Evolutionary conservation across 2,888 invertebrate genomes (phyloP).

Genomic region (Dilophus febrilis): DNA sequence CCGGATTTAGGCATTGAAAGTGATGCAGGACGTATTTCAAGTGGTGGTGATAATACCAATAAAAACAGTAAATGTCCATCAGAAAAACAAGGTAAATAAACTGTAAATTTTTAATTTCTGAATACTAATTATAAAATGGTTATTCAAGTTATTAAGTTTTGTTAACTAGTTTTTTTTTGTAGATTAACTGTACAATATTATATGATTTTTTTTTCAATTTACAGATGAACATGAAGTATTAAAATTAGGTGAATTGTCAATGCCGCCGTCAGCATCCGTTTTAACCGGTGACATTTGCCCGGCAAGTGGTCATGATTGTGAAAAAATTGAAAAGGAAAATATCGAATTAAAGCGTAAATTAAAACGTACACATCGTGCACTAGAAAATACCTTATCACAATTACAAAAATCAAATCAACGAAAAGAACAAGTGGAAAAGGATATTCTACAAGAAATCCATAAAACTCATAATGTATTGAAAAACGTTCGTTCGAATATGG

Average conservation of each 20-base stretch:
- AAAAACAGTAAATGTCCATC: too few relatives aligned
- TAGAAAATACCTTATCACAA: slow-evolving; percentile 61
- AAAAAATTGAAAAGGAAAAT: slow-evolving; percentile 45
- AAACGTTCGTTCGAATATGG: slow-evolving; percentile 57
- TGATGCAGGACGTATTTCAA: slow-evolving; percentile 47
- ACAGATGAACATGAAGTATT: too few relatives aligned
- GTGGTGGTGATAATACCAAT: slow-evolving; percentile 16
- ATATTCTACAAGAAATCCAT: slow-evolving; percentile 64
- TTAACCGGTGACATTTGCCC: too few relatives aligned
- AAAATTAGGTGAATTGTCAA: too few relatives aligned
- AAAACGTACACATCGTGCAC: slow-evolving; percentile 49
- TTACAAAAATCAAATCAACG: slow-evolving; percentile 59
- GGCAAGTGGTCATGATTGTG: slow-evolving; percentile 30
- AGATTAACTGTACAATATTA: too few relatives aligned
- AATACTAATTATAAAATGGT: too few relatives aligned
- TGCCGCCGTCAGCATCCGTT: too few relatives aligned
- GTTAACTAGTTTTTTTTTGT: too few relatives aligned
- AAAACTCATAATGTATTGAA: slow-evolving; percentile 62
- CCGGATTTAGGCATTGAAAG: slow-evolving; percentile 86
- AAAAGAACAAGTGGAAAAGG: slow-evolving; percentile 66
- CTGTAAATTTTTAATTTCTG: too few relatives aligned
- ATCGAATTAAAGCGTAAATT: slow-evolving; percentile 51
- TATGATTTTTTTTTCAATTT: too few relatives aligned
- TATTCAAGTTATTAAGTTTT: too few relatives aligned
- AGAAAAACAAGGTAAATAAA: too few relatives aligned